These are phyloP conservation scores for Sciurus carolinensis DNA, from an alignment of 2,797 vertebrate genomes.

Conservation along the genomic window DNA sequence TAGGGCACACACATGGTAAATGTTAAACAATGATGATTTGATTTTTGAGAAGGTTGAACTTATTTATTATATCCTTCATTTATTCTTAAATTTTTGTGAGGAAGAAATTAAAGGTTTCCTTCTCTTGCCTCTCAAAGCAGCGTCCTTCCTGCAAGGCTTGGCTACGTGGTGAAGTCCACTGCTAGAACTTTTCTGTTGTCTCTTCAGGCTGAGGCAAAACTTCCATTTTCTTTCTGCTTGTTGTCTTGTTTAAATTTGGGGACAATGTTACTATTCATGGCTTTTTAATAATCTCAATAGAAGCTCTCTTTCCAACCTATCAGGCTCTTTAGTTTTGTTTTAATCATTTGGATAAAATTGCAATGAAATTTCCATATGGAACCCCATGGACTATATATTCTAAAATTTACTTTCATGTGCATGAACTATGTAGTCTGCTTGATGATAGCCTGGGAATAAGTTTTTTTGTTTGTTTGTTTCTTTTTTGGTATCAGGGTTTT, in stretches of 20 bases:
- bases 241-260: background rate
- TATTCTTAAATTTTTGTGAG: slow-evolving; percentile 7
- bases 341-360: slow-evolving; percentile 71
- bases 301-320: slow-evolving; percentile 36
- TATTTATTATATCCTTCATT: background rate
- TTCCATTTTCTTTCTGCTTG: background rate
- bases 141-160: background rate
- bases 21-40: slow-evolving; percentile 1
- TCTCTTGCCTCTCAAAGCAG: background rate
- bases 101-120: background rate
- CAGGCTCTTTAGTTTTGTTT: slow-evolving; percentile 25
- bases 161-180: background rate
- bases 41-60: background rate
- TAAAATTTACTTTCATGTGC: slow-evolving; percentile 72
- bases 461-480: background rate
- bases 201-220: background rate
- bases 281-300: slow-evolving; percentile 40
- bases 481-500: no score
- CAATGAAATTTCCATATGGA: slow-evolving; percentile 70
- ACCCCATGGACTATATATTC: slow-evolving; percentile 26
- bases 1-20: background rate
- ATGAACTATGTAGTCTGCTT: slow-evolving; percentile 61
- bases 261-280: background rate
- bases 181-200: background rate
- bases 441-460: slow-evolving; percentile 51